Conservation (phyloP, 2,888 invertebrate genomes). For the Gonocerus acuteangulatus region DNA sequence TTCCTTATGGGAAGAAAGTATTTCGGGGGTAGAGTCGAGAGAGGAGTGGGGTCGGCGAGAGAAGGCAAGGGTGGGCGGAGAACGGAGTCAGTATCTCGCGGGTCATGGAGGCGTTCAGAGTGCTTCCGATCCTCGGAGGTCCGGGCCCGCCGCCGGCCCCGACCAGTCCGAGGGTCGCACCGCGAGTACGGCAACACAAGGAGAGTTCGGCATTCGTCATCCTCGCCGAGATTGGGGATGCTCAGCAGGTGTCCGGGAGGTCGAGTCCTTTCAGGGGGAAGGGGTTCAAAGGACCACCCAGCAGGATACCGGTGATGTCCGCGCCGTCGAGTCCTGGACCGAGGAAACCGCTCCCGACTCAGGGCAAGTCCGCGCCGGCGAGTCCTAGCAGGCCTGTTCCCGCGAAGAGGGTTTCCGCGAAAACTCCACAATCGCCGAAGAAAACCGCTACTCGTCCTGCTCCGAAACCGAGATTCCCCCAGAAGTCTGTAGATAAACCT, state of each 20-base stretch:
- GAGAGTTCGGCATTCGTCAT: constrained; percentile 56
- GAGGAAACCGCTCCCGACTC: constrained; percentile 32
- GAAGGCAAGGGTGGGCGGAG: background rate
- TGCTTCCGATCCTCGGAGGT: constrained; percentile 36
- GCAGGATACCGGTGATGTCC: constrained; percentile 51
- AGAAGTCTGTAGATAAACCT: background rate
- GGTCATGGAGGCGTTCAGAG: constrained; percentile 36
- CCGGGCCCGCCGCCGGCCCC: constrained; percentile 38
- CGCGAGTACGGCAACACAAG: constrained; percentile 34
- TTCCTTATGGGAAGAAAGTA: too few relatives aligned
- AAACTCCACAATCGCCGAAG: background rate
- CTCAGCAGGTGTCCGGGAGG: constrained; percentile 46
- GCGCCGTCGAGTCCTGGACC: constrained; percentile 28
- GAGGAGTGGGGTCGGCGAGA: constrained; percentile 3
- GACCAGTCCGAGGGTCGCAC: constrained; percentile 35
- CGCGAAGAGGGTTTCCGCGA: constrained; percentile 7
- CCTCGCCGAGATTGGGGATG: constrained; percentile 48
- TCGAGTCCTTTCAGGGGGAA: constrained; percentile 57
- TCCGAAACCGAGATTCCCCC: background rate
- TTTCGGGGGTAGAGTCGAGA: too few relatives aligned
- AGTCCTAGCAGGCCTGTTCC: constrained; percentile 41
- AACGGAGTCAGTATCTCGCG: background rate
- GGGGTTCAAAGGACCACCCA: constrained; percentile 50
- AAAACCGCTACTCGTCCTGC: background rate
- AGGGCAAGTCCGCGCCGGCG: constrained; percentile 47